Evolutionary conservation across 2,797 vertebrate genomes (phyloP).

Genomic region (Thalassophryne amazonica): DNA sequence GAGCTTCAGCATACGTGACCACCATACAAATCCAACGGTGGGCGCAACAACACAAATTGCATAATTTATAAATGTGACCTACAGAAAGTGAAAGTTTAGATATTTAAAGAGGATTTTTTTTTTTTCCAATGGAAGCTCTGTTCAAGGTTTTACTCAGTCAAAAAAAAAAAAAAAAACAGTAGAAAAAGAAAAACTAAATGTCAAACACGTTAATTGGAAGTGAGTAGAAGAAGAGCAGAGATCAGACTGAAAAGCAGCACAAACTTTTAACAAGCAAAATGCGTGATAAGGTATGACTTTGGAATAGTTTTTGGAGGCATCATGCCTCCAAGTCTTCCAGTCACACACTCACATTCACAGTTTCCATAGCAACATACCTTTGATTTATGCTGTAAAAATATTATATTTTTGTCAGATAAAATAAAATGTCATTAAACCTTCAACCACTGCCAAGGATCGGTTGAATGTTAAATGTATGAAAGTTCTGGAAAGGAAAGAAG

Average conservation of each 20-base stretch:
- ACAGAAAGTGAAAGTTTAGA: slow-evolving; percentile 16
- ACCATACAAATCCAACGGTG: no score
- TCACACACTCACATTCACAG: slow-evolving; percentile 46
- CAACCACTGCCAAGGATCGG: slow-evolving; percentile 9
- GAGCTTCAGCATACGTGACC: no score
- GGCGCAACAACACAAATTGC: neutral
- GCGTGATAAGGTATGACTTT: slow-evolving; percentile 44
- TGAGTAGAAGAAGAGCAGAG: slow-evolving; percentile 23
- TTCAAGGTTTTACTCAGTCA: neutral
- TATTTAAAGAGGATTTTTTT: neutral
- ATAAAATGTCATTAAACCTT: slow-evolving; percentile 18
- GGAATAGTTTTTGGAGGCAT: slow-evolving; percentile 44
- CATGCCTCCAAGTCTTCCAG: slow-evolving; percentile 35
- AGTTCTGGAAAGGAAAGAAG: neutral
- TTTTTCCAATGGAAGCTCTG: neutral
- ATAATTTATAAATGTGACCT: neutral
- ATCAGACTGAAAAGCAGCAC: slow-evolving; percentile 39
- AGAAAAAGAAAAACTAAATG: no score
- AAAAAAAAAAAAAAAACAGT: no score
- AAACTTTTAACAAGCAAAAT: slow-evolving; percentile 58
- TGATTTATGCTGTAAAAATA: slow-evolving; percentile 33
- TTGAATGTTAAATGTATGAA: neutral
- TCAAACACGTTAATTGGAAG: slow-evolving; percentile 39
- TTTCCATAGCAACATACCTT: slow-evolving; percentile 62
- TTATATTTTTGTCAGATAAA: slow-evolving; percentile 2